These are phyloP conservation scores for Drosophila stalkeri DNA, from an alignment of 2,888 invertebrate species.

Conservation along the genomic window DNA sequence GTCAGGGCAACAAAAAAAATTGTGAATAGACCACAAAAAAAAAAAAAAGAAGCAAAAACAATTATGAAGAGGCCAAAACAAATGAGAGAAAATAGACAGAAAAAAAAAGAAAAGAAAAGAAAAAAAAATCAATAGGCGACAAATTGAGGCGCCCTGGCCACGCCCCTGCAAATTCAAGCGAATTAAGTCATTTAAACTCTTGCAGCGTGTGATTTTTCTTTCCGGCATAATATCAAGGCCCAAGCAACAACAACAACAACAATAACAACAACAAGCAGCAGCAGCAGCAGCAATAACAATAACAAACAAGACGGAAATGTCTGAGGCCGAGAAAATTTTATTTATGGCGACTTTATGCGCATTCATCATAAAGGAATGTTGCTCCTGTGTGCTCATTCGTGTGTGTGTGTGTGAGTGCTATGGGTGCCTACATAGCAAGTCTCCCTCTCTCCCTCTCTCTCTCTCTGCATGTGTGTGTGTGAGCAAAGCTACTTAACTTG, in stretches of 20 bases:
- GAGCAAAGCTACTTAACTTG: conserved; percentile 32
- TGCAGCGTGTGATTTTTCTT: conserved; percentile 75
- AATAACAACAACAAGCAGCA: not conserved
- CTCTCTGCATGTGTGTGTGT: not conserved
- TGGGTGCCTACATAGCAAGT: not conserved
- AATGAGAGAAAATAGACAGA: conserved; percentile 10
- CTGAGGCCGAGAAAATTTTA: conserved; percentile 58
- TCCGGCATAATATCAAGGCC: conserved; percentile 64
- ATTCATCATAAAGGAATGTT: conserved; percentile 67
- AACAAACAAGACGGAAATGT: conserved; percentile 54
- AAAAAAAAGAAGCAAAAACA: conserved; percentile 34
- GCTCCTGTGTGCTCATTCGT: conserved; percentile 18
- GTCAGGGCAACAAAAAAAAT: conserved; percentile 1
- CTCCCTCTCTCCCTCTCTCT: too few species aligned
- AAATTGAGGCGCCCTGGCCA: conserved; percentile 37
- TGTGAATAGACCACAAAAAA: conserved; percentile 20
- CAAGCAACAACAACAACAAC: conserved; percentile 37
- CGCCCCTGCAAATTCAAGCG: conserved; percentile 55
- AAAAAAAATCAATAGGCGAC: conserved; percentile 36
- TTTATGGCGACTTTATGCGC: conserved; percentile 76
- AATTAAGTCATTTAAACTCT: conserved; percentile 78
- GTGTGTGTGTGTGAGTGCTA: not conserved
- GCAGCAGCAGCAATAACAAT: conserved; percentile 21
- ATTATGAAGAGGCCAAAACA: conserved; percentile 40
- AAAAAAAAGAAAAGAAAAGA: not conserved